Conservation (phyloP, 2,888 invertebrate species). For the Pristionchus exspectatus region DNA sequence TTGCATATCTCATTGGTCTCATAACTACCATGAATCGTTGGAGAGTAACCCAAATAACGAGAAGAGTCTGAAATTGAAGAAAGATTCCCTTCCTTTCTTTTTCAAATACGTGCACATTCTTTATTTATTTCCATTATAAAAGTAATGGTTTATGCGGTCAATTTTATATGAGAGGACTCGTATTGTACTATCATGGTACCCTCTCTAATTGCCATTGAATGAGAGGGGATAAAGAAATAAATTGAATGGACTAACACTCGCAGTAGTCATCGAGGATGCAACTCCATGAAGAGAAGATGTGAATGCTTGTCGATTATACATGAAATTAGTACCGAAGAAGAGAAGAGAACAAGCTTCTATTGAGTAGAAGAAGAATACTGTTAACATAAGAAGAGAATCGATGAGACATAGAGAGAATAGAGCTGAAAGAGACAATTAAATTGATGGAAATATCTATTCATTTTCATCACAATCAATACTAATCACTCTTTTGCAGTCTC, state of each 20-base stretch:
- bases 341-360: constrained; percentile 75
- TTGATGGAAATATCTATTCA: neutral
- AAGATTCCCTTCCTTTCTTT: neutral
- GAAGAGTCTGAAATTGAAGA: constrained; percentile 70
- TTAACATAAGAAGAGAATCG: constrained; percentile 74
- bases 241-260: constrained; percentile 64
- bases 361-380: constrained; percentile 73
- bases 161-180: neutral
- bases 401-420: constrained; percentile 75
- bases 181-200: neutral
- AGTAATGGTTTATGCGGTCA: neutral
- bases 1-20: constrained; percentile 74
- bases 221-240: neutral
- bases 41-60: constrained; percentile 76
- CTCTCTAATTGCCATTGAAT: neutral
- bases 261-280: constrained; percentile 71
- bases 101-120: too few relatives aligned
- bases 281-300: constrained; percentile 71
- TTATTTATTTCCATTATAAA: neutral
- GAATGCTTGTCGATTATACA: constrained; percentile 70
- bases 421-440: constrained; percentile 59
- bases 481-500: neutral
- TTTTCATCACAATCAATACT: neutral
- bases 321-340: constrained; percentile 69
- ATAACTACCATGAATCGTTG: constrained; percentile 75